phyloP scores from a whole-genome alignment of 2,888 invertebrate species.

The Hipparchia semele region DNA sequence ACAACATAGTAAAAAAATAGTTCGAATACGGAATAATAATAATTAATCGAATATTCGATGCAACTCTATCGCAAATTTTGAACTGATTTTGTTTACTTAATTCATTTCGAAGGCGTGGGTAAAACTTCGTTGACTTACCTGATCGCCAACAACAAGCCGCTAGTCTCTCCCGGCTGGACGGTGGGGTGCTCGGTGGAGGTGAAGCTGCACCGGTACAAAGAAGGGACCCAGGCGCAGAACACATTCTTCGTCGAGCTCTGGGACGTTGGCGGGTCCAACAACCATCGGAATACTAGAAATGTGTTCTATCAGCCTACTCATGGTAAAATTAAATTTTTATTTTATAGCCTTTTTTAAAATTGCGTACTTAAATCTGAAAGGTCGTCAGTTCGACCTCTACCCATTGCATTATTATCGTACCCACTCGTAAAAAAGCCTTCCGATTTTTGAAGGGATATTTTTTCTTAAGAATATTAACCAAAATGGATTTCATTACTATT shows the following conservation, averaged over 20 bases:
- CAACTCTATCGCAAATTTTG: not conserved
- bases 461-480: too few relatives aligned
- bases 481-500: too few relatives aligned
- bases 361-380: too few relatives aligned
- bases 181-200: slow-evolving; percentile 98
- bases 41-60: too few relatives aligned
- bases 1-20: too few relatives aligned
- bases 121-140: slow-evolving; percentile 97
- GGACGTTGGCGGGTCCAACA: slow-evolving; percentile 98
- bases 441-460: too few relatives aligned
- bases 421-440: too few relatives aligned
- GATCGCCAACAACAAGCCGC: slow-evolving; percentile 93
- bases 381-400: too few relatives aligned
- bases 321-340: slow-evolving; percentile 78
- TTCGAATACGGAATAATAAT: too few relatives aligned
- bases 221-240: slow-evolving; percentile 95
- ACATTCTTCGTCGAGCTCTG: slow-evolving; percentile 97
- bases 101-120: slow-evolving; percentile 90
- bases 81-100: not conserved
- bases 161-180: slow-evolving; percentile 96
- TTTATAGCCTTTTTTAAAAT: not conserved
- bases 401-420: too few relatives aligned
- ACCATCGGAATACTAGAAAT: slow-evolving; percentile 95
- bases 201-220: slow-evolving; percentile 96
- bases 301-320: slow-evolving; percentile 97